Conservation (phyloP, 2,888 invertebrate species). For the Cistogaster globosa region DNA sequence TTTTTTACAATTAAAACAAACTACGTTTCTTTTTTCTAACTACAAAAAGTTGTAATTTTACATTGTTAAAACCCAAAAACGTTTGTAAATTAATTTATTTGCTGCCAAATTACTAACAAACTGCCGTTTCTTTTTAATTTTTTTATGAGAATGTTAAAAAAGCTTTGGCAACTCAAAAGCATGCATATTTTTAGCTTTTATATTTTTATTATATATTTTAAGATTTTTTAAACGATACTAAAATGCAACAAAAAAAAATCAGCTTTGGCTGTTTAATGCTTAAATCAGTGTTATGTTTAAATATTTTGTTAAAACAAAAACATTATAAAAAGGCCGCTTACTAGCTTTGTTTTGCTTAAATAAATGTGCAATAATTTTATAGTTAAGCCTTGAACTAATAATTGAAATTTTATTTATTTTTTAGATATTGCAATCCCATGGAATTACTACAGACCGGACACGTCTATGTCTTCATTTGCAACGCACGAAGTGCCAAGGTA, state of each 20-base stretch:
- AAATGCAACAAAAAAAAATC: slow-evolving; percentile 1
- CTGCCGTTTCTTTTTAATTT: too few species aligned
- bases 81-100: too few species aligned
- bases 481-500: slow-evolving; percentile 81
- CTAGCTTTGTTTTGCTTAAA: slow-evolving; percentile 33
- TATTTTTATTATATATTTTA: background rate
- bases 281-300: slow-evolving; percentile 48
- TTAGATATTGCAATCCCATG: slow-evolving; percentile 82
- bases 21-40: too few species aligned
- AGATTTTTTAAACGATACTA: background rate
- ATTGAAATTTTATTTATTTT: slow-evolving; percentile 67
- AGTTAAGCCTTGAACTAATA: background rate
- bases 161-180: background rate
- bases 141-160: background rate
- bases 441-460: slow-evolving; percentile 81
- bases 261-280: slow-evolving; percentile 57
- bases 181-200: background rate
- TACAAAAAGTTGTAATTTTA: too few species aligned
- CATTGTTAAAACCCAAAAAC: too few species aligned
- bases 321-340: slow-evolving; percentile 7
- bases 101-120: too few species aligned
- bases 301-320: slow-evolving; percentile 38
- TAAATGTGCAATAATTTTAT: background rate
- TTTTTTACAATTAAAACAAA: too few species aligned
- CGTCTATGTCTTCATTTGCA: slow-evolving; percentile 81